A percentile compares a stretch with the other conserved stretches of the same genome.
Evolutionary conservation across 1,140 invertebrate species (phyloP).

Genomic region (Metaphire vulgaris): DNA sequence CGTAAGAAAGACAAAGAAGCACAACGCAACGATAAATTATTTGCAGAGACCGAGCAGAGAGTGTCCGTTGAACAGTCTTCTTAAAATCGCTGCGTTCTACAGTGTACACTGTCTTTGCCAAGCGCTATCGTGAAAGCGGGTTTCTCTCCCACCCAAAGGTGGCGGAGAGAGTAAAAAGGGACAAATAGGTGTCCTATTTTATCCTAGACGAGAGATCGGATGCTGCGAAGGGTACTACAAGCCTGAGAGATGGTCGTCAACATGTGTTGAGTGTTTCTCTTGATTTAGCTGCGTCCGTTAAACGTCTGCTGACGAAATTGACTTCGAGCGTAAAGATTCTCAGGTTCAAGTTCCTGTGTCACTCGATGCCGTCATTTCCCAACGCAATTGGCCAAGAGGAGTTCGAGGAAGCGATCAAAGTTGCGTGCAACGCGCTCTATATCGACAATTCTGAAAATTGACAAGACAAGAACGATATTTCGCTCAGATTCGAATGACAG

Average conservation of each 20-base stretch:
- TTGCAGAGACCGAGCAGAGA: too few species aligned
- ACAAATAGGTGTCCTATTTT: background rate
- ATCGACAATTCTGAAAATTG: conserved; percentile 9
- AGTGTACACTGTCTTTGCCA: too few species aligned
- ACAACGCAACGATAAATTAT: too few species aligned
- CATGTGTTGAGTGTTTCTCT: background rate
- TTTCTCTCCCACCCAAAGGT: conserved; percentile 24
- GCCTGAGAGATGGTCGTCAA: background rate
- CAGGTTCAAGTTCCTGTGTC: background rate
- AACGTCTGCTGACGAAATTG: background rate
- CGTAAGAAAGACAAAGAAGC: too few species aligned
- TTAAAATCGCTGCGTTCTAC: conserved; percentile 25
- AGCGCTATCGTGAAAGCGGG: too few species aligned
- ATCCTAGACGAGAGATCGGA: too few species aligned
- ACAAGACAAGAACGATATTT: too few species aligned
- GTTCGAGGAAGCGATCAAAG: conserved; percentile 1
- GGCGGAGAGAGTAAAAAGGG: background rate
- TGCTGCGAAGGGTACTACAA: too few species aligned
- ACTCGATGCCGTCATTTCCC: conserved; percentile 5
- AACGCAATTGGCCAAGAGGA: background rate
- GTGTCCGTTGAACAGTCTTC: conserved; percentile 23
- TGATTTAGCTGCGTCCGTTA: background rate
- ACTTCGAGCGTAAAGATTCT: conserved; percentile 9
- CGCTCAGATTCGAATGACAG: too few species aligned
- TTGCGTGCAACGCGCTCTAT: background rate